phyloP scores from a whole-genome alignment of 2,113 vertebrate species.

The Chlorodrepanis virens region DNA sequence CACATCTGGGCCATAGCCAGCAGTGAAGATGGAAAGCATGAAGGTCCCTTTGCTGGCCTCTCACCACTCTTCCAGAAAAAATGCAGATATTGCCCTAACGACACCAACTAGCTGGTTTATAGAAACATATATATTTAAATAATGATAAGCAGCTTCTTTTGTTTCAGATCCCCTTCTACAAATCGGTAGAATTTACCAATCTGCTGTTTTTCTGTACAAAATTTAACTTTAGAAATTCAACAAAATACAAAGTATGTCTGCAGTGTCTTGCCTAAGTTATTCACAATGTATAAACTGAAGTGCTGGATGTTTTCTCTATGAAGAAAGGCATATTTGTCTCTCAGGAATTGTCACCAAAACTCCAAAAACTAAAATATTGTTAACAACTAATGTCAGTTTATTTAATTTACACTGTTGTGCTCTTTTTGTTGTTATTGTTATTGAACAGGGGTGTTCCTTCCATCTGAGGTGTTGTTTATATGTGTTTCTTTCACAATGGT shows the following conservation, averaged over 20 bases:
- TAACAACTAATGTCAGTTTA: background rate
- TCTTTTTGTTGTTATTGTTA: background rate
- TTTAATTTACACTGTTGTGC: background rate
- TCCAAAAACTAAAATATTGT: background rate
- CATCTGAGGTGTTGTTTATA: background rate
- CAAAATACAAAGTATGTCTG: background rate
- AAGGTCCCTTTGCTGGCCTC: background rate
- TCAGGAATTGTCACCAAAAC: background rate
- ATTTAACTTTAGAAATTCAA: background rate
- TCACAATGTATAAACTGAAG: background rate
- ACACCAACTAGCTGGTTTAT: background rate
- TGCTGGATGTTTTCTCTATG: background rate
- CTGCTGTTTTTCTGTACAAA: background rate
- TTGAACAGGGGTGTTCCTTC: background rate
- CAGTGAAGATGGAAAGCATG: background rate
- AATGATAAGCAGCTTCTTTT: background rate
- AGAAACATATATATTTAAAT: slow-evolving; percentile 3
- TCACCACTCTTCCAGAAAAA: background rate
- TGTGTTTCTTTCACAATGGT: background rate
- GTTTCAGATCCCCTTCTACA: background rate
- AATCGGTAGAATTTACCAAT: background rate
- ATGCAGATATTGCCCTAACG: accelerated
- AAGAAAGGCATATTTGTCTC: background rate
- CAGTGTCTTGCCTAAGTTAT: background rate
- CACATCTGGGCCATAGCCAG: background rate